A percentile compares a stretch with the other conserved stretches of the same genome.
Evolutionary conservation across 2,797 vertebrate species (phyloP).

Genomic region (Pantherophis vulpinus): DNA sequence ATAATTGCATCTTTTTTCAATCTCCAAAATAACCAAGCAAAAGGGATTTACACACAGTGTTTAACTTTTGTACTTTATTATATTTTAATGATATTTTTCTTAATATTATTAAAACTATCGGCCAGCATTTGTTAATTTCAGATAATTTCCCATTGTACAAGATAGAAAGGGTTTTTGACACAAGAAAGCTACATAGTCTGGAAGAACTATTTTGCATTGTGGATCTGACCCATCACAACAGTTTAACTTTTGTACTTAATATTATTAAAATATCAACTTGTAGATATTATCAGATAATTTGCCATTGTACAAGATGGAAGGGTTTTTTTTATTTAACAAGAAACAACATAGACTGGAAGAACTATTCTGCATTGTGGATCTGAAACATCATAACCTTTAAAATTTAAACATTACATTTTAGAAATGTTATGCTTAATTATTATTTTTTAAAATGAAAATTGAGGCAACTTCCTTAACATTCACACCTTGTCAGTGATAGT

Average conservation of each 20-base stretch:
- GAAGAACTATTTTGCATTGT: not conserved
- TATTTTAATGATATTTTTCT: not conserved
- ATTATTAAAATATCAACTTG: not conserved
- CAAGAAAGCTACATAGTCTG: not conserved
- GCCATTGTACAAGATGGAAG: not conserved
- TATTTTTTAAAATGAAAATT: not conserved
- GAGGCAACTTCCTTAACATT: not conserved
- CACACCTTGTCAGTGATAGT: not conserved
- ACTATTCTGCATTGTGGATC: not conserved
- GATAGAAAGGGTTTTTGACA: not conserved
- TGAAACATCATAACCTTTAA: not conserved
- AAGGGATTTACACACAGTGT: not conserved
- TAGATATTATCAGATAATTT: not conserved
- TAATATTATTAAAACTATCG: not conserved
- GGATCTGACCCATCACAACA: not conserved
- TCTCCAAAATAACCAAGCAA: not conserved
- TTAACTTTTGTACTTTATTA: constrained; percentile 11
- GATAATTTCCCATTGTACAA: not conserved
- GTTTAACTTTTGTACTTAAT: not conserved
- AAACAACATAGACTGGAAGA: not conserved
- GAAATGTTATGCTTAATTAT: not conserved
- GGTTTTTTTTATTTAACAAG: not conserved
- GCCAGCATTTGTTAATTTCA: not conserved
- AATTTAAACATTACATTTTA: not conserved
- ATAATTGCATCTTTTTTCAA: constrained; percentile 22